Base-by-base conservation (phyloP, 2,797 vertebrate genomes). In the Lemur catta region DNA sequence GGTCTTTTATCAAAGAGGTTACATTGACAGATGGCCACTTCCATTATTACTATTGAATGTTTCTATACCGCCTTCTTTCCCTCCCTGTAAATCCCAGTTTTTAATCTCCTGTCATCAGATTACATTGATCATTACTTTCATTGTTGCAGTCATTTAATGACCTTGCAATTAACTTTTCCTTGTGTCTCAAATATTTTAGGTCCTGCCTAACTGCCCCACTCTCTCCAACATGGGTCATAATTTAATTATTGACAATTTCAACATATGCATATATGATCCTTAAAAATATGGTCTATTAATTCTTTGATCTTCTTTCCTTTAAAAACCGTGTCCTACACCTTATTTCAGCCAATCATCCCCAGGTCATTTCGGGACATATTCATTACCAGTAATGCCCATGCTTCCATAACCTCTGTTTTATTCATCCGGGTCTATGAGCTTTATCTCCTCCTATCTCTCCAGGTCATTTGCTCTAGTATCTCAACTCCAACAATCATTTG, bases 221-320 rank as follows among this genome's bases (percentile, higher is more conserved):
- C 30, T 94, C 20, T 55, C 28, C 18, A 81, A 48, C 4, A 50
- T 35, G 35, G 78, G 35, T 88, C 35, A n/a, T 57, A 26, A 84
- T 46, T 93, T 95, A 87, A 74, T 84, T 72, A 78, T 38, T 41
- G 48, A 67, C 6, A 74, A 76, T 86, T 95, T 84, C 18, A 55
- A 81, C 30, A 26, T 33, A 86, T 15, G 52, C 26, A 38, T 78
- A 38, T 72, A 41, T 7, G 3, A 65, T 57, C 22, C 30, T 88
- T n/a, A 65, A 72, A 88, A 72, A 76, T 52, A 2, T 91, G 61
- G 7, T 35, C 41, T 95, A 72, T 80, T 72, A 71, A 84, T 75
- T 69, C 7, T 22, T 79, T 50, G 33, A 57, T 61, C 33, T 76
- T 63, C 22, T 84, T 88, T 85, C 12, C 7, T 75, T 28, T 95